Conservation (phyloP, 2,797 vertebrate species). For the Borostomias antarcticus region DNA sequence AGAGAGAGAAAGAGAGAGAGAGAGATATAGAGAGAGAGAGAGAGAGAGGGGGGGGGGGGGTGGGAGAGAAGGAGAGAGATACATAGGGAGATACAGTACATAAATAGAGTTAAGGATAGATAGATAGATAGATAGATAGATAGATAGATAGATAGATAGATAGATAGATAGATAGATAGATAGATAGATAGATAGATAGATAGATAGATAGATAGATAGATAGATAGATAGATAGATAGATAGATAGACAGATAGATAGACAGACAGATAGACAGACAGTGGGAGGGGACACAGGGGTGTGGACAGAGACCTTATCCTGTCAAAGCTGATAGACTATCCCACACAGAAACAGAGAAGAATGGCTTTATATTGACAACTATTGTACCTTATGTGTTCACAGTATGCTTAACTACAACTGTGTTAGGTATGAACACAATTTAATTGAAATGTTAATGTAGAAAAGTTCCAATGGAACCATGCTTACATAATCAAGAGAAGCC, state of each 20-base stretch:
- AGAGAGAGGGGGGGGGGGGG: not conserved
- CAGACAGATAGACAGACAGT: not conserved
- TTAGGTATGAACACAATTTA: too few species aligned
- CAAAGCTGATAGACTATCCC: too few species aligned
- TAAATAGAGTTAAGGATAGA: not conserved
- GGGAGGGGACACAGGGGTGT: not conserved
- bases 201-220: not conserved
- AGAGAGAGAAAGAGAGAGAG: not conserved
- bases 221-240: not conserved
- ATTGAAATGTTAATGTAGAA: not conserved
- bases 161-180: not conserved
- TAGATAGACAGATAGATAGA: not conserved
- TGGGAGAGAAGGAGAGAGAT: not conserved
- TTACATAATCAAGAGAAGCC: constrained; percentile 78
- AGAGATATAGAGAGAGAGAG: not conserved
- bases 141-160: not conserved
- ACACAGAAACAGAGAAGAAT: too few species aligned
- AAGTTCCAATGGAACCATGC: constrained; percentile 28
- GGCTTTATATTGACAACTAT: not conserved
- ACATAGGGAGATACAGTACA: not conserved
- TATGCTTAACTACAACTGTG: not conserved
- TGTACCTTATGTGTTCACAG: not conserved
- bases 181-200: not conserved
- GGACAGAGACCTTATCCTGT: too few species aligned
- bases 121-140: not conserved